Evolutionary conservation across 2,797 vertebrate genomes (phyloP), one percentile per base, ranked within the genome.

Genomic region (Moxostoma hubbsi): DNA sequence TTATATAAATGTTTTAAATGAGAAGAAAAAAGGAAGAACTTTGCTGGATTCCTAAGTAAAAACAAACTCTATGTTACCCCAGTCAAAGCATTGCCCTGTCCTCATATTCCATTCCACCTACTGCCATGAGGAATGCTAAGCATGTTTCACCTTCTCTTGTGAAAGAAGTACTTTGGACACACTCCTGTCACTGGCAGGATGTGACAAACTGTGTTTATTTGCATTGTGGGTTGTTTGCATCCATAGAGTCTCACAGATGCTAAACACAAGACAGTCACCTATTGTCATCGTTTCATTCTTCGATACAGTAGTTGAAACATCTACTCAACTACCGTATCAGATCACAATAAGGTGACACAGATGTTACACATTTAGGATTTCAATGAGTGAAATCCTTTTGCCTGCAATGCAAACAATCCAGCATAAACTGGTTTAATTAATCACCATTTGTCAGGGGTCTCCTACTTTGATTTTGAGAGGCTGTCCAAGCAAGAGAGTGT

Each of bases 71-170:
- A 58, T 80, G 84, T 83, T 81, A 77, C 81, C 77, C 82, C 88
- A 87, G 73, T 81, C 87, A 84, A 80, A 81, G 81, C 82, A 79
- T 79, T 81, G 81, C 75, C 85, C 62, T 45, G 77, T 65, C 81
- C 83, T 50, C 47, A 80, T 73, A 54, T 51, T 75, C 51, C 24
- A 51, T 36, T 15, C 59, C 5, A 74, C 64, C 85, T 85, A 85
- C 83, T 79, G 84, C 85, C 87, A 89, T 91, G 90, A 92, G 89
- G 89, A 94, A 93, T 93, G 90, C 81, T 63, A 89, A 88, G 90
- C 87, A 93, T 93, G 88, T 84, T 86, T 93, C 92, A 85, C 91
- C 62, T 75, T 81, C 79, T 71, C 63, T 84, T 91, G 92, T 85
- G 90, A 94, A 93, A 87, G 85, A 86, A 83, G 82, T 79, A 65